These are phyloP conservation scores for Lasioglossum oenotherae DNA, from an alignment of 2,888 invertebrate species.

Conservation along the genomic window DNA sequence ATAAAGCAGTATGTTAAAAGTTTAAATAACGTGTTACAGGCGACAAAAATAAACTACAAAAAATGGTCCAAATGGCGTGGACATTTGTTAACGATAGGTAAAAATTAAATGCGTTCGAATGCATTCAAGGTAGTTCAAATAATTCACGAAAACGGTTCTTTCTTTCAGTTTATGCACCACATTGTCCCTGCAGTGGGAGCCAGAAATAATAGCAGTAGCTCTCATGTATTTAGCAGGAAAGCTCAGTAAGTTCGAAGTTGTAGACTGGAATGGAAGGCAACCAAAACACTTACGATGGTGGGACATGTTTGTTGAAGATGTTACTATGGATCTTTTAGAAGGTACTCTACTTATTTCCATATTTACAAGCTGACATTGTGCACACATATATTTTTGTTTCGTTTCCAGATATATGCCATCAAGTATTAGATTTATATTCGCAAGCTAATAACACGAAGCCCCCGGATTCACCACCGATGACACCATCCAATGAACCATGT, in stretches of 20 bases:
- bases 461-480: conserved; percentile 89
- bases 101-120: conserved; percentile 5
- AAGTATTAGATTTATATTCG: conserved; percentile 96
- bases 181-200: conserved; percentile 98
- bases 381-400: neutral
- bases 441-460: conserved; percentile 87
- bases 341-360: conserved; percentile 81
- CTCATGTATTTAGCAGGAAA: conserved; percentile 98
- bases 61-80: conserved; percentile 99
- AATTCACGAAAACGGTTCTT: neutral
- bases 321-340: conserved; percentile 96
- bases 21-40: conserved; percentile 83
- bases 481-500: conserved; percentile 82
- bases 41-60: conserved; percentile 96
- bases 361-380: neutral
- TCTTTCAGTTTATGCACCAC: conserved; percentile 94
- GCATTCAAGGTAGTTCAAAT: neutral
- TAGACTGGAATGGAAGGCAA: conserved; percentile 94
- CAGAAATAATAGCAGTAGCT: conserved; percentile 98
- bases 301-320: conserved; percentile 98
- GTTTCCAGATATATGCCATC: conserved; percentile 95
- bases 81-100: conserved; percentile 99
- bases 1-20: neutral
- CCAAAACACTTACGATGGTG: conserved; percentile 95
- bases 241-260: conserved; percentile 96